Evolutionary conservation across 2,888 invertebrate genomes (phyloP).

Genomic region (Adela reaumurella): DNA sequence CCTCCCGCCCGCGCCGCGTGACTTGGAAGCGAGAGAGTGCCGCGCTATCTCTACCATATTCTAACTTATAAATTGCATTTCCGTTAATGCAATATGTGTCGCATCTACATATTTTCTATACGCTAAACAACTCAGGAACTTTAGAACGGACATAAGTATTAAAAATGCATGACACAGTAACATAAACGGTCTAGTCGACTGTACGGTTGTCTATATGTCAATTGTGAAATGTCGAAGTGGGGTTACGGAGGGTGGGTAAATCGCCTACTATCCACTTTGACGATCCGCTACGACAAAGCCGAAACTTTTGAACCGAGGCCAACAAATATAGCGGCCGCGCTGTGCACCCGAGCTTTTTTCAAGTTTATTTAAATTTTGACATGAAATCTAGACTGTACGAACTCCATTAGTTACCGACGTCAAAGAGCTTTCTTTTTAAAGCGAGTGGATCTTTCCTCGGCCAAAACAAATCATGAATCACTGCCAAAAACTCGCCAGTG

Average conservation of each 20-base stretch:
- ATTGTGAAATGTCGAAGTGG: no score
- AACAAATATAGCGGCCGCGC: neutral
- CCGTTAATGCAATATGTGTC: no score
- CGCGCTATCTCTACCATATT: no score
- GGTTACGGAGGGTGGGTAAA: neutral
- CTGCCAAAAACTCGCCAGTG: constrained; percentile 41
- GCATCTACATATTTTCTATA: no score
- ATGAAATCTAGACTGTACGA: constrained; percentile 6
- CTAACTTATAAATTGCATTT: no score
- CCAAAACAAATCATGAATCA: constrained; percentile 54
- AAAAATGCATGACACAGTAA: no score
- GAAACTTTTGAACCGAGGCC: neutral
- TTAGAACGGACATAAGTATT: no score
- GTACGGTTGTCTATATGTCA: no score
- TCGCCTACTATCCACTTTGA: neutral
- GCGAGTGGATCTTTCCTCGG: constrained; percentile 23
- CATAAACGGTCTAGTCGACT: no score
- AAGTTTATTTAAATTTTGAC: constrained; percentile 6
- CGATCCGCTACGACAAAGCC: neutral
- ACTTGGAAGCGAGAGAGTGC: no score
- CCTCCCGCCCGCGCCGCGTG: no score
- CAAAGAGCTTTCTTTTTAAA: constrained; percentile 14
- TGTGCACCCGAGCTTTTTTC: neutral
- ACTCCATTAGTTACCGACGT: constrained; percentile 32
- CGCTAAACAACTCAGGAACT: no score